phyloP scores from a whole-genome alignment of 2,888 invertebrate genomes.

The Stomorhina lunata region DNA sequence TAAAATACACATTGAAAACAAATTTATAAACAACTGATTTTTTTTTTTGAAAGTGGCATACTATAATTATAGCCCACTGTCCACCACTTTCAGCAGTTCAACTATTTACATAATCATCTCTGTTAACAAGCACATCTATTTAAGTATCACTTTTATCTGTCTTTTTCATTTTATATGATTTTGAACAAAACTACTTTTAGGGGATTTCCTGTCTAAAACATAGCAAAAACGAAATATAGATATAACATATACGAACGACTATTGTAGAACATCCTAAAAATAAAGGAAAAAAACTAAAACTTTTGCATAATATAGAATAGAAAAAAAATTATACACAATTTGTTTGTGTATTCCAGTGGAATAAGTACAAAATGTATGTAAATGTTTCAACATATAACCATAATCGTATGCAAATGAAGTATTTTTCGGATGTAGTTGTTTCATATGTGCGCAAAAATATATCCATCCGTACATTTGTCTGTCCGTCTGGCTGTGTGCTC shows the following conservation, averaged over 20 bases:
- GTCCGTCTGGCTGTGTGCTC: background rate
- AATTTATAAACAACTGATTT: no score
- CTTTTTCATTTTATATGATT: background rate
- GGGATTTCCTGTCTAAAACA: conserved; percentile 17
- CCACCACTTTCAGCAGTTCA: no score
- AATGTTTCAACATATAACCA: background rate
- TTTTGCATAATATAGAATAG: background rate
- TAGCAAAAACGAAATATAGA: background rate
- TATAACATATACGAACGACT: no score
- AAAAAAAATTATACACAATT: conserved; percentile 11
- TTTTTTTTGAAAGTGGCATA: no score
- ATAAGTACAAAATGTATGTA: background rate
- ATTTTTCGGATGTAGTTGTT: background rate
- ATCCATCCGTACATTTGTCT: background rate
- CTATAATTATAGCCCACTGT: no score
- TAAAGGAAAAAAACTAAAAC: background rate
- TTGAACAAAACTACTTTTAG: conserved; percentile 5
- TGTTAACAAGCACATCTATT: background rate
- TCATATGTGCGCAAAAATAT: no score
- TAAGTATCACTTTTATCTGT: background rate
- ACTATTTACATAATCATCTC: background rate
- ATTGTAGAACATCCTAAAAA: background rate
- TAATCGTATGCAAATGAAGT: conserved; percentile 8
- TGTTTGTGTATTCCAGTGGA: background rate
- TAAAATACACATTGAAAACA: no score